Base-by-base conservation (phyloP, 2,797 vertebrate genomes). In the Pogonophryne albipinna region DNA sequence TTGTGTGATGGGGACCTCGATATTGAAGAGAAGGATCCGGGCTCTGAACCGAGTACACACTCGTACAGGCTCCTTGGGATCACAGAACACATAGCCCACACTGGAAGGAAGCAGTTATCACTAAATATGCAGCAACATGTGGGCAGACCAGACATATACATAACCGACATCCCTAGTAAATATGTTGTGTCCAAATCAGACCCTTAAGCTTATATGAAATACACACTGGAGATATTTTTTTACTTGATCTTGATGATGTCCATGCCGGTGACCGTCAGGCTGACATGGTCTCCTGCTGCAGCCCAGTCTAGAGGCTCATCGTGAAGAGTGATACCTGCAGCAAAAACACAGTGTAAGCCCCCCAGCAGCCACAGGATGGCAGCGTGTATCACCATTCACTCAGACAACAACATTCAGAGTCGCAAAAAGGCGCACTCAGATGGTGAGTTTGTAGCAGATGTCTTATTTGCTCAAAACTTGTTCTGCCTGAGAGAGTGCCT, bases 181-280 rank as follows among this genome's bases (percentile, higher is more conserved):
- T 10, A 47, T 1, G 4, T 9, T 41, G 13, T 15, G 0, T 47
- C 20, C 6, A 20, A 9, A 64, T 44, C 34, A 59, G n/a, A 34
- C 16, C 5, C 45, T 8, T 1, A 2, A 9, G 47, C 19, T 59
- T 16, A 19, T 16, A 23, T 19, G 23, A 51, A 46, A 62, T 14
- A 44, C 52, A 52, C 0, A 27, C 4, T 2, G 0, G 6, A 1
- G 38, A 65, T 1, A 3, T 27, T 46, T 10, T 10, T 66, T 96
- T 93, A 99, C 98, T 99, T 99, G 91, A 99, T 99, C 95, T 99
- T 99, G 93, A 99, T 99, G 94, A 99, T 99, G 95, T 99, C 98
- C 95, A 99, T 97, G 86, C 98, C 98, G 55, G 98, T 99, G 92
- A 99, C 95, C 1, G 96, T 99, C 85, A 99, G 96, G 94, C 95